Percentiles rank a stretch among this genome's conserved stretches.
These are phyloP conservation scores for Ormia ochracea DNA, from an alignment of 2,888 invertebrate species.

Conservation along the genomic window DNA sequence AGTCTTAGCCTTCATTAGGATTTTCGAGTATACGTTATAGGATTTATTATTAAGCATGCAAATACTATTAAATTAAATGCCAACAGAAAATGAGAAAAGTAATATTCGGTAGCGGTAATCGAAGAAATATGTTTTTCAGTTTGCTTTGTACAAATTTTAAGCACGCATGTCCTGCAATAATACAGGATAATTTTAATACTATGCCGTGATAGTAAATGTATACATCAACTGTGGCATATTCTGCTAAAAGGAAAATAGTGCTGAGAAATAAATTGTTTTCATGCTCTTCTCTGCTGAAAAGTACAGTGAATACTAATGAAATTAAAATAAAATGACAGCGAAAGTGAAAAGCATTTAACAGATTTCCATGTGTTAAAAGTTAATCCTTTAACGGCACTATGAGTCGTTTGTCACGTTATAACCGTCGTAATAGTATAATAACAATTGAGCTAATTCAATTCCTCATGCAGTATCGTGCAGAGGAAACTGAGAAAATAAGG, in stretches of 20 bases:
- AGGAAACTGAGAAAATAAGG: constrained; percentile 75
- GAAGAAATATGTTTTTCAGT: background rate
- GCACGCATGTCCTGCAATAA: background rate
- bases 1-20: background rate
- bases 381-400: constrained; percentile 65
- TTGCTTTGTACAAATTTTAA: background rate
- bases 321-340: background rate
- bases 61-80: no score
- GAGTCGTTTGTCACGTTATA: constrained; percentile 72
- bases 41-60: background rate
- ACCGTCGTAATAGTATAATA: constrained; percentile 74
- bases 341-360: background rate
- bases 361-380: constrained; percentile 34
- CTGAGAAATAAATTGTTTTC: no score
- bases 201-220: no score
- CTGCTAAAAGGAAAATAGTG: background rate
- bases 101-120: background rate
- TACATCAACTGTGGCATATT: no score
- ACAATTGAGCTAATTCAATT: constrained; percentile 76
- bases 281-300: no score
- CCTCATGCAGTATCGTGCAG: constrained; percentile 76
- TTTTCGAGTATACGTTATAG: no score
- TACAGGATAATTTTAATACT: background rate
- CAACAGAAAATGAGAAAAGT: no score
- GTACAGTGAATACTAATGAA: background rate